Conservation (phyloP, 2,797 vertebrate genomes). For the Nyctalus aviator region DNA sequence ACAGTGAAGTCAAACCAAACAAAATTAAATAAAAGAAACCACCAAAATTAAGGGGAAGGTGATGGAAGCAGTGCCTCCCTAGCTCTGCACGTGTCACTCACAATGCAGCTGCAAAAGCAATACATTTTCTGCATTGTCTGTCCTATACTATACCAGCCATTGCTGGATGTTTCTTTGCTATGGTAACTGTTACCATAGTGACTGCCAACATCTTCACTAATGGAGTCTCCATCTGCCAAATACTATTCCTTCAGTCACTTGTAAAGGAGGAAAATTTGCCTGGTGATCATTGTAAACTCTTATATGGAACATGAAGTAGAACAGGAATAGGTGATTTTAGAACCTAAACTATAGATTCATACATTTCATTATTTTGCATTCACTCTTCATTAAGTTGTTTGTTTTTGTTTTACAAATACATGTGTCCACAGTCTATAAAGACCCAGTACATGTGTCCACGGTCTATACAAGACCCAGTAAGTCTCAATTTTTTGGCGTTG, state of each 20-base stretch:
- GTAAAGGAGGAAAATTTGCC: background rate
- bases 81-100: background rate
- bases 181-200: constrained; percentile 49
- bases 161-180: constrained; percentile 11
- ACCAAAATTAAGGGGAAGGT: background rate
- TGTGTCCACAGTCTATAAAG: background rate
- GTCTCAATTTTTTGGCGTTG: background rate
- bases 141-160: background rate
- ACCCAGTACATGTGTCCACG: background rate
- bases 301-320: background rate
- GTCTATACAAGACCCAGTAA: background rate
- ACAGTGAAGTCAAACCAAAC: background rate
- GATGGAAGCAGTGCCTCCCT: background rate
- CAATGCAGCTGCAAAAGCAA: background rate
- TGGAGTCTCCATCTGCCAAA: background rate
- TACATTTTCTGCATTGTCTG: background rate
- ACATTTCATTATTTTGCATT: background rate
- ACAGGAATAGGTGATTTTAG: background rate
- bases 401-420: background rate
- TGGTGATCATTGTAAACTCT: background rate
- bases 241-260: background rate
- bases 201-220: background rate
- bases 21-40: background rate
- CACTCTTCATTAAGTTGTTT: background rate
- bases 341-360: background rate